Conservation (phyloP, 2,888 invertebrate genomes). For the Tetranychus piercei region DNA sequence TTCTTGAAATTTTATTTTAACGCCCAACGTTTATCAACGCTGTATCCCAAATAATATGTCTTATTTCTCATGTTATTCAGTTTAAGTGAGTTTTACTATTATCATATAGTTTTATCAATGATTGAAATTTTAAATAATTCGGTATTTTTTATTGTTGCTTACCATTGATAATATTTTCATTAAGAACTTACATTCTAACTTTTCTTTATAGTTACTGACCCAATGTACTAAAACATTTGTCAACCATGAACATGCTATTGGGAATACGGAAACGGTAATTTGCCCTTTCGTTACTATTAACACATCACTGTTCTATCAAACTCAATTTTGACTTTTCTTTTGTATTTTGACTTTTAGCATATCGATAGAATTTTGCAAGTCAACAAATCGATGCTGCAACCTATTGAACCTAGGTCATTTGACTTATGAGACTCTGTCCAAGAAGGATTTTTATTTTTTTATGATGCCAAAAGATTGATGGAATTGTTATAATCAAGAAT, state of each 20-base stretch:
- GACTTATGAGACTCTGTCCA: background rate
- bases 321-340: background rate
- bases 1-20: too few relatives aligned
- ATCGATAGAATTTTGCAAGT: background rate
- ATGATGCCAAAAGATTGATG: too few relatives aligned
- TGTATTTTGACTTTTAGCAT: background rate
- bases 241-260: background rate
- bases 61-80: too few relatives aligned
- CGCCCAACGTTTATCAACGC: too few relatives aligned
- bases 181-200: too few relatives aligned
- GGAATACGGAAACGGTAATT: background rate
- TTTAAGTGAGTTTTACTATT: too few relatives aligned
- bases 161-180: too few relatives aligned
- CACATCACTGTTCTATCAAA: background rate
- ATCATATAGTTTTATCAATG: too few relatives aligned
- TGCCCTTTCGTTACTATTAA: background rate
- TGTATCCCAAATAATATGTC: too few relatives aligned
- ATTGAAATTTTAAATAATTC: too few relatives aligned
- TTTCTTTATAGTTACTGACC: background rate
- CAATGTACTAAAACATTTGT: background rate
- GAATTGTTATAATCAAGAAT: too few relatives aligned
- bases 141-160: too few relatives aligned
- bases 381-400: background rate
- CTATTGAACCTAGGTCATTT: background rate
- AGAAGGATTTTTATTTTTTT: background rate